Evolutionary conservation across 2,888 invertebrate genomes (phyloP), one percentile per base, ranked within the genome.

Genomic region (Psylliodes chrysocephalus): DNA sequence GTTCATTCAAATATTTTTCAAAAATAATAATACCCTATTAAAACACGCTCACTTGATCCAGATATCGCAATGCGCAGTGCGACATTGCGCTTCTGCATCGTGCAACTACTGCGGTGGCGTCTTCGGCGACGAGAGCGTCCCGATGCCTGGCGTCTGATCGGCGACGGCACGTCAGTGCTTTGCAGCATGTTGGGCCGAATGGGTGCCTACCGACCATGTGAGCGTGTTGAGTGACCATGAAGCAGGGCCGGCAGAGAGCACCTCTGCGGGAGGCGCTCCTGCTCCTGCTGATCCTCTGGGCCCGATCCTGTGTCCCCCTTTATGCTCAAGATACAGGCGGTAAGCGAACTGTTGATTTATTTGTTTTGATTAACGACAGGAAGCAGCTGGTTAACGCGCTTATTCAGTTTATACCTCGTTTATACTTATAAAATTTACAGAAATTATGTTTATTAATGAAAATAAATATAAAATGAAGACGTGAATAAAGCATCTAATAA

Each of bases 211-310:
- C 47, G 51, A 57, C 28, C 59, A 79, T 78, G 77, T 78, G 77
- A 79, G 66, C 68, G 75, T 72, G 73, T 72, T 66, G 75, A 78
- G 77, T 78, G 78, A 79, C 76, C 71, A 79, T 79, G 79, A 74
- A 70, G 76, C 75, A 74, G 77, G 78, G 76, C 70, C 74, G 76
- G 79, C 79, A 73, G 76, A 75, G 75, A 76, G 75, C 75, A 73
- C 75, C 77, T 73, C 73, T 70, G 66, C 63, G 70, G 77, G 74
- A 76, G 78, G 74, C 72, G 75, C 77, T 79, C 75, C 75, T 78
- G 76, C 77, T 76, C 71, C 73, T 77, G 74, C 74, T 76, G 70
- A 68, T 74, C 71, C 69, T 75, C 61, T 72, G 74, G 68, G 66
- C 67, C 69, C 69, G 70, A 52, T 70, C 68, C 66, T 67, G 75